Base-by-base conservation (phyloP, 92 coral and sea anemone genomes). In the Zoanthus gigantus region DNA sequence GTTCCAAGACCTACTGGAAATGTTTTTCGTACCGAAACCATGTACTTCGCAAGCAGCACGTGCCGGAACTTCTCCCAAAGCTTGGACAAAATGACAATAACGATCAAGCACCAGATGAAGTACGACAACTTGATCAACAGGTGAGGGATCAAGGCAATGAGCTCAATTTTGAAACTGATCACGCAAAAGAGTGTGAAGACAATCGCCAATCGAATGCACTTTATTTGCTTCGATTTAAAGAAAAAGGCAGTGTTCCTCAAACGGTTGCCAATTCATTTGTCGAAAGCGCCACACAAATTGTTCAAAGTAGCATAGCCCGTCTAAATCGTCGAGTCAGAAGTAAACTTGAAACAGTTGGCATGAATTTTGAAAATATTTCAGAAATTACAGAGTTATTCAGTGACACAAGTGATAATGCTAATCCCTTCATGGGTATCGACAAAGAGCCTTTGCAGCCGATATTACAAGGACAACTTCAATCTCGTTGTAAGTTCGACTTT, bases 41-140 rank as follows among this genome's bases (percentile, higher is more conserved):
- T 77, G 42, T 90, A 44, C 87, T 90, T 87, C 93, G 93, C 69
- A 90, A 90, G 79, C 93, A 86, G 90, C 78, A 86, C 78, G 84
- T 86, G 65, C 71, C 68, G 31, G 72, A 75, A 58, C 56, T 42
- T 28, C 63, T 57, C 63, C 63, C 12, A 57, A 48, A 71, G 60
- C 63, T 31, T 67, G 76, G 45, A 46, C 79, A 83, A 46, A 47
- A 50, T 30, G 72, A 37, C 77, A 52, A 57, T 45, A 53, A 68
- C 48, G 78, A 68, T 81, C 72, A 73, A 60, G 74, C 68, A 67
- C 88, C 77, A 32, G 88, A 83, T 68, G 77, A 83, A 67, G 45
- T n/a, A 28, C 44, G 71, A 6, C 63, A 76, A 65, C 31, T 29
- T 60, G 86, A 81, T 81, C 88, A 44, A 44, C 78, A 45, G 65